Evolutionary conservation across 1,140 invertebrate genomes (phyloP).

Genomic region (Episyrphus balteatus): DNA sequence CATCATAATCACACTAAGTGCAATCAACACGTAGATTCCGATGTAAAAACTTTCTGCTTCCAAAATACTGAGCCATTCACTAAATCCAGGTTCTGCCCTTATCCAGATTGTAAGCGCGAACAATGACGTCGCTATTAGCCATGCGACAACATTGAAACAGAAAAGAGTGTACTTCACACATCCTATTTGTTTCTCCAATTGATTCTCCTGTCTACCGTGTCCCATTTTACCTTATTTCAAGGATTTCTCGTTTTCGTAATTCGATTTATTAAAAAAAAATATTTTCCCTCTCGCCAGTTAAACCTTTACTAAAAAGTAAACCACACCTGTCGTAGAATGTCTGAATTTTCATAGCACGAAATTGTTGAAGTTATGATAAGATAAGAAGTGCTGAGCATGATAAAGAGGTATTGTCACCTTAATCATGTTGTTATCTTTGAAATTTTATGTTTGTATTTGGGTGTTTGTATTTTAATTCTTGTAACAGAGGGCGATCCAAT

Average conservation of each 20-base stretch:
- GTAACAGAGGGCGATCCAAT: too few species aligned
- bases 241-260: neutral
- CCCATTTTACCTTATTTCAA: slow-evolving; percentile 15
- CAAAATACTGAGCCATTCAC: slow-evolving; percentile 65
- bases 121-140: slow-evolving; percentile 60
- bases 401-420: too few species aligned
- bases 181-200: slow-evolving; percentile 52
- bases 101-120: slow-evolving; percentile 72
- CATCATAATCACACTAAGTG: slow-evolving; percentile 56
- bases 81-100: slow-evolving; percentile 63
- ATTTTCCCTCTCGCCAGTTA: too few species aligned
- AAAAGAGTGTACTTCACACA: slow-evolving; percentile 59
- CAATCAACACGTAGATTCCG: slow-evolving; percentile 67
- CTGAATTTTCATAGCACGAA: too few species aligned
- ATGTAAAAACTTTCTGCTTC: slow-evolving; percentile 66
- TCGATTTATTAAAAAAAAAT: too few species aligned
- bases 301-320: too few species aligned
- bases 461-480: too few species aligned
- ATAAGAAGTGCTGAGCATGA: too few species aligned
- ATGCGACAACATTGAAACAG: slow-evolving; percentile 56
- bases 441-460: too few species aligned
- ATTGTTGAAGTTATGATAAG: too few species aligned
- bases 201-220: slow-evolving; percentile 26
- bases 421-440: too few species aligned
- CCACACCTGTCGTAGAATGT: too few species aligned